These are phyloP conservation scores for Cyclina sinensis DNA, from an alignment of 1,140 invertebrate genomes.

Conservation along the genomic window DNA sequence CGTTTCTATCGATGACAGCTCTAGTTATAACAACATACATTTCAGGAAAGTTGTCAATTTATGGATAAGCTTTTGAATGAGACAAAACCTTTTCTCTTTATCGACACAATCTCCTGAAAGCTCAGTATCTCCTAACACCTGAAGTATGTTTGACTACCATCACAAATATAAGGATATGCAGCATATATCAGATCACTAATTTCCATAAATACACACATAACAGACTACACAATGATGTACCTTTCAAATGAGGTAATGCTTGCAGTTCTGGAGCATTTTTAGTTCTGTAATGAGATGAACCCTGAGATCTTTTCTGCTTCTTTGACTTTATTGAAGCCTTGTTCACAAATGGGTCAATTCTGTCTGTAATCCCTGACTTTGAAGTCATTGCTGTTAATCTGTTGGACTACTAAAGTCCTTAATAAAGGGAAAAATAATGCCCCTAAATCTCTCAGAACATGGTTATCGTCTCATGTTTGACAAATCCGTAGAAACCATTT, in stretches of 20 bases:
- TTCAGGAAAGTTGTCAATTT: too few relatives aligned
- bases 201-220: too few relatives aligned
- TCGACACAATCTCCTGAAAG: too few relatives aligned
- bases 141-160: too few relatives aligned
- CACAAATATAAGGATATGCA: too few relatives aligned
- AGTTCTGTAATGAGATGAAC: constrained; percentile 87
- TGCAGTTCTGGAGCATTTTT: constrained; percentile 86
- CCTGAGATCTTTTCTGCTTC: constrained; percentile 87
- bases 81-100: too few relatives aligned
- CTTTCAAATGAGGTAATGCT: constrained; percentile 86
- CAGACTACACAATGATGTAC: constrained; percentile 68
- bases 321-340: constrained; percentile 86
- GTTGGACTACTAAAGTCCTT: constrained; percentile 61
- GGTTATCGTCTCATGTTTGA: constrained; percentile 72
- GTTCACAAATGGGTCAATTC: constrained; percentile 86
- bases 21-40: too few relatives aligned
- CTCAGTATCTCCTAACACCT: too few relatives aligned
- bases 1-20: too few relatives aligned
- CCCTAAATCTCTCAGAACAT: constrained; percentile 62
- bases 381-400: constrained; percentile 81
- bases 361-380: constrained; percentile 82
- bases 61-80: too few relatives aligned
- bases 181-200: too few relatives aligned
- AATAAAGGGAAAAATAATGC: constrained; percentile 53
- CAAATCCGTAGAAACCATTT: constrained; percentile 79